These are phyloP conservation scores for Porites cylindrica DNA, from an alignment of 92 coral and sea anemone species.

Conservation along the genomic window DNA sequence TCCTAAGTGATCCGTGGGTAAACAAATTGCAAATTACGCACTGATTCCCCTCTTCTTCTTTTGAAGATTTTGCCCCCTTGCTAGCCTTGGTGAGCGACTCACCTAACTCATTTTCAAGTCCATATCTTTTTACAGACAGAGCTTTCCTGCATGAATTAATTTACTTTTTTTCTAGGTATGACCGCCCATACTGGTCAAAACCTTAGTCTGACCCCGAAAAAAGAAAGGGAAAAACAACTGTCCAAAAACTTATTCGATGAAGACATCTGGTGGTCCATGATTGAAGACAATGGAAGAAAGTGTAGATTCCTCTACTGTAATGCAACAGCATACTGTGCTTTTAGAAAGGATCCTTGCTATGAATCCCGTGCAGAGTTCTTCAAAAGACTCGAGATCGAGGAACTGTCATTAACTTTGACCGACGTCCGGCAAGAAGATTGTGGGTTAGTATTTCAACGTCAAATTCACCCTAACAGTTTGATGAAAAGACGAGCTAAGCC, in stretches of 20 bases:
- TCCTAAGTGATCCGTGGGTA: no score
- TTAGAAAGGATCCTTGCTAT: no score
- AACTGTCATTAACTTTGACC: background rate
- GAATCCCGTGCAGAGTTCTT: background rate
- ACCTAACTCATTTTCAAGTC: no score
- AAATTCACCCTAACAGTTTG: background rate
- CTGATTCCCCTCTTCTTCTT: no score
- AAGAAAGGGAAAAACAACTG: background rate
- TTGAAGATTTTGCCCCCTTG: no score
- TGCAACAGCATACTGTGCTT: background rate
- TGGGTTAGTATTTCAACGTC: background rate
- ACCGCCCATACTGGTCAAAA: background rate
- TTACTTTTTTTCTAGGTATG: background rate
- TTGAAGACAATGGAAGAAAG: background rate
- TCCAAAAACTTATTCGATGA: background rate
- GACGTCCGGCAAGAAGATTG: background rate
- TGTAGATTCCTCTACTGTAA: background rate
- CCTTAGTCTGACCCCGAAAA: background rate
- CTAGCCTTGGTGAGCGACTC: no score
- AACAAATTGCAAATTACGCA: no score
- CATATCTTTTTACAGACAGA: no score
- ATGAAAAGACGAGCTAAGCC: background rate
- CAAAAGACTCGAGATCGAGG: background rate
- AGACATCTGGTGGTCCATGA: background rate
- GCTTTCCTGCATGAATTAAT: no score